Evolutionary conservation across 2,888 invertebrate species (phyloP).

Genomic region (Pilophorus perplexus): DNA sequence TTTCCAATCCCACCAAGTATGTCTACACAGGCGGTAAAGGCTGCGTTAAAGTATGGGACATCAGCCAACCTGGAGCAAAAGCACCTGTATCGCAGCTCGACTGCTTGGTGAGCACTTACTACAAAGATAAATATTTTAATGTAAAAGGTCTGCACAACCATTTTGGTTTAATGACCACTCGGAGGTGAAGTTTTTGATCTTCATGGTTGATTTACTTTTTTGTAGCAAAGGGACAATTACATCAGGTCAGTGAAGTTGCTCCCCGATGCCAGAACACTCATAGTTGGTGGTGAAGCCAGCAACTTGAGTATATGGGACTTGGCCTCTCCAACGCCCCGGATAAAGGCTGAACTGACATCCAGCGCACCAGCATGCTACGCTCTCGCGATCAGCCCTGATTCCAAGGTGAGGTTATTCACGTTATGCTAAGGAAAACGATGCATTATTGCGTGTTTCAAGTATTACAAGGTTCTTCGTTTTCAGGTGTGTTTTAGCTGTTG

Average conservation of each 20-base stretch:
- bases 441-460: too few relatives aligned
- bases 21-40: constrained; percentile 99
- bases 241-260: constrained; percentile 92
- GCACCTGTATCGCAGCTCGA: constrained; percentile 82
- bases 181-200: too few relatives aligned
- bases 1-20: constrained; percentile 80
- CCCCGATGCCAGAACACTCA: constrained; percentile 88
- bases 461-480: too few relatives aligned
- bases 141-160: too few relatives aligned
- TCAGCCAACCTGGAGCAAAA: constrained; percentile 71
- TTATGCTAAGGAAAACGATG: neutral
- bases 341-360: constrained; percentile 85
- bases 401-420: constrained; percentile 63
- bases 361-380: constrained; percentile 98
- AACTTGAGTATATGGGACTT: constrained; percentile 96
- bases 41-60: constrained; percentile 85
- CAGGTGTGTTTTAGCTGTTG: constrained; percentile 95
- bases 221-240: constrained; percentile 90
- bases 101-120: constrained; percentile 62
- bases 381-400: constrained; percentile 93
- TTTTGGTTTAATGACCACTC: too few relatives aligned
- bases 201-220: too few relatives aligned
- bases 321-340: constrained; percentile 83
- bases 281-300: constrained; percentile 95
- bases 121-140: neutral